Evolutionary conservation across 23 tunicate genomes (phyloP).

Genomic region (Phallusia fumigata): DNA sequence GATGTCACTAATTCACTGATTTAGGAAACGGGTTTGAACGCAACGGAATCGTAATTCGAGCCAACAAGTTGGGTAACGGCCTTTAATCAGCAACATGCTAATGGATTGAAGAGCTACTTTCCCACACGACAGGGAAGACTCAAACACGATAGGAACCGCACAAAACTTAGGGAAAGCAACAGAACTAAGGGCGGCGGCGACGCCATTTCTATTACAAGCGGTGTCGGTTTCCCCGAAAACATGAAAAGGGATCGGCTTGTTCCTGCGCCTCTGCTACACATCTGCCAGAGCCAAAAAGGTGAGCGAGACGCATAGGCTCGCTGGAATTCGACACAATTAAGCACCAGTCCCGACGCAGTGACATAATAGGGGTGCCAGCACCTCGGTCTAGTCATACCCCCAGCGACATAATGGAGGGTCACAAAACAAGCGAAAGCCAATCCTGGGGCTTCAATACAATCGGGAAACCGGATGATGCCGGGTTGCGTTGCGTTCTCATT

Average conservation of each 20-base stretch:
- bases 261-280: constrained; percentile 4
- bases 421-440: neutral
- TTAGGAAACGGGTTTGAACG: neutral
- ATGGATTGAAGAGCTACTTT: neutral
- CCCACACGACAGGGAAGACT: neutral
- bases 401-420: neutral
- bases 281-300: constrained; percentile 1
- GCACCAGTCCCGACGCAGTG: neutral
- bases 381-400: neutral
- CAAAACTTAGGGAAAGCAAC: neutral
- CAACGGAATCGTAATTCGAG: neutral
- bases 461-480: neutral
- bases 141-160: neutral
- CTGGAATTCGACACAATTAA: neutral
- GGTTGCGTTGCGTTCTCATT: neutral
- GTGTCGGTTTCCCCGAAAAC: neutral
- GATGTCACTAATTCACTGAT: neutral
- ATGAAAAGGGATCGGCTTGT: neutral
- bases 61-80: neutral
- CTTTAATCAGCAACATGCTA: constrained; percentile 12
- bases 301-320: neutral
- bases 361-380: neutral
- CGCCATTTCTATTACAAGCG: neutral
- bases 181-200: neutral
- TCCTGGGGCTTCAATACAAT: neutral